Percentiles rank a stretch among this genome's conserved stretches.
phyloP scores from a whole-genome alignment of 2,888 invertebrate genomes.

The Andrena minutula region DNA sequence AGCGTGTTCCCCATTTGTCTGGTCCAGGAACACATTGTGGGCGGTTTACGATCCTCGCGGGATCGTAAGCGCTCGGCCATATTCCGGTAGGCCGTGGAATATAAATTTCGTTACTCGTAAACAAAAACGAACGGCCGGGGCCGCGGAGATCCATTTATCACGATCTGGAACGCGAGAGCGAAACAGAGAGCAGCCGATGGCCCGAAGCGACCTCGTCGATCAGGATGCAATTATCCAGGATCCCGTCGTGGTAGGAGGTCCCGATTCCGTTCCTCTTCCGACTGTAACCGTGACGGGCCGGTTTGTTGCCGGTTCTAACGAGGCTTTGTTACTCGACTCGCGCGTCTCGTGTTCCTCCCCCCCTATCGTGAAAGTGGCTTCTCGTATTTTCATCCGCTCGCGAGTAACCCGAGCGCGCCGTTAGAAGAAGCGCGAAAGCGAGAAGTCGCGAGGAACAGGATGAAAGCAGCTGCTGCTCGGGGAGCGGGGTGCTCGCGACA shows the following conservation, averaged over 20 bases:
- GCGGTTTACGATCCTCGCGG: constrained; percentile 45
- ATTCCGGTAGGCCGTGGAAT: constrained; percentile 27
- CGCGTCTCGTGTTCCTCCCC: constrained; percentile 54
- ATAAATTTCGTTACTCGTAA: constrained; percentile 60
- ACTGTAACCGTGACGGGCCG: constrained; percentile 44
- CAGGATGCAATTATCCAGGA: constrained; percentile 74
- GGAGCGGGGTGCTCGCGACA: constrained; percentile 39
- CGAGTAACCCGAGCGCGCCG: constrained; percentile 61
- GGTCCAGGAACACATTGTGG: background rate
- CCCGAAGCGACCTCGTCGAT: constrained; percentile 76
- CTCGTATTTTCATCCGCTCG: constrained; percentile 61
- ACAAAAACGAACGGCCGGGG: constrained; percentile 51
- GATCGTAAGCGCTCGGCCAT: constrained; percentile 47
- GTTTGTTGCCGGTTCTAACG: constrained; percentile 53
- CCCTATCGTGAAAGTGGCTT: constrained; percentile 62
- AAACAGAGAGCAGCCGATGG: constrained; percentile 60
- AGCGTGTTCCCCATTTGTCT: background rate
- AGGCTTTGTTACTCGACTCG: constrained; percentile 65
- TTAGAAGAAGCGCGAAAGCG: constrained; percentile 52
- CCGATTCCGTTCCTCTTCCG: constrained; percentile 56
- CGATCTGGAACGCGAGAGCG: constrained; percentile 21
- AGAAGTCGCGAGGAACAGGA: constrained; percentile 48
- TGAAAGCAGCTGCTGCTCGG: constrained; percentile 45
- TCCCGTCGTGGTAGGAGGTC: constrained; percentile 72
- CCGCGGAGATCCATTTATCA: constrained; percentile 62